phyloP scores from a whole-genome alignment of 2,113 vertebrate species.

The Myocastor coypus region DNA sequence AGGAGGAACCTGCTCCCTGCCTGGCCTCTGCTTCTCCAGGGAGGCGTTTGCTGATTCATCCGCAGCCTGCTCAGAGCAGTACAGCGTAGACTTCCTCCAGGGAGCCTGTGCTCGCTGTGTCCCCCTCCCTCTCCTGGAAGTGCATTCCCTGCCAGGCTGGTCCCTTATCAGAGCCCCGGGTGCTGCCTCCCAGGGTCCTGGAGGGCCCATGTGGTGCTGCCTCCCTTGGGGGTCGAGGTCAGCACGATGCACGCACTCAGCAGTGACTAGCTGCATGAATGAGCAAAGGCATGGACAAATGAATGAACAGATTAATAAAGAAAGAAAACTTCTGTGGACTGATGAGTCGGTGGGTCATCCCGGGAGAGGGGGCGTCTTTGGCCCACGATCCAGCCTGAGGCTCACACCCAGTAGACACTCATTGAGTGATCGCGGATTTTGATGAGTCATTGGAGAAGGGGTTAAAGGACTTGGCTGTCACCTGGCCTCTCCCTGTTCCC shows the following conservation, averaged over 20 bases:
- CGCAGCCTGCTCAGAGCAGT: neutral
- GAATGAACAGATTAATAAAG: neutral
- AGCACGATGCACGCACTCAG: neutral
- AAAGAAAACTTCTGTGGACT: neutral
- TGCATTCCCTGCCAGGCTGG: fast-evolving
- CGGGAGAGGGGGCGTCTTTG: neutral
- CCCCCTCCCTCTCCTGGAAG: neutral
- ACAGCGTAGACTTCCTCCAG: neutral
- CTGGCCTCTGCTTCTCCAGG: neutral
- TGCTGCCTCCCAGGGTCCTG: neutral
- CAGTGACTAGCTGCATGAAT: neutral
- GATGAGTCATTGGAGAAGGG: slow-evolving; percentile 51
- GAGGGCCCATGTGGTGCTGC: neutral
- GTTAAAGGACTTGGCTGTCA: neutral
- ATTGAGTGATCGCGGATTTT: neutral
- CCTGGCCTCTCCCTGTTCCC: neutral
- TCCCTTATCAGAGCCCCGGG: neutral
- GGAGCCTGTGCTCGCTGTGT: neutral
- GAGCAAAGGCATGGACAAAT: neutral
- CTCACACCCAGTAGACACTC: slow-evolving; percentile 6
- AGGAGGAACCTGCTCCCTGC: neutral
- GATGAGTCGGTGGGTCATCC: neutral
- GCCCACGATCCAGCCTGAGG: neutral
- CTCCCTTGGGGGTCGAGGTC: neutral
- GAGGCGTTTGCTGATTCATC: slow-evolving; percentile 76